Conservation (phyloP, 2,888 invertebrate species). For the Trichogramma evanescens region DNA sequence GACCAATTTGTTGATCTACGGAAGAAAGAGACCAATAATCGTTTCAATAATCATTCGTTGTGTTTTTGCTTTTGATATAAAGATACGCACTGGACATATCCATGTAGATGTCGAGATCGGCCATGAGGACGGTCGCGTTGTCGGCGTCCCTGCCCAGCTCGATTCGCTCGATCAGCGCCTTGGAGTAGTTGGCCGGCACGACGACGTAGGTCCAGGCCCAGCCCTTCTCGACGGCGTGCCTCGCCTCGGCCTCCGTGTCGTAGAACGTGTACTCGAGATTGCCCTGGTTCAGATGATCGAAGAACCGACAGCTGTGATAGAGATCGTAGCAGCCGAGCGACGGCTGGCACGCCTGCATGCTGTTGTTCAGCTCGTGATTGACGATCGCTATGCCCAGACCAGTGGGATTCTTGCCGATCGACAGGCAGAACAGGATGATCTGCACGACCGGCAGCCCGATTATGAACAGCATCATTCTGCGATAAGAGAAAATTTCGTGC, state of each 20-base stretch:
- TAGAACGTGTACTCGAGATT: constrained; percentile 61
- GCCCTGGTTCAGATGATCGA: constrained; percentile 62
- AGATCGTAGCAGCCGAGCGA: constrained; percentile 56
- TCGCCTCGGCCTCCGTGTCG: constrained; percentile 56
- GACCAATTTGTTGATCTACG: constrained; percentile 84
- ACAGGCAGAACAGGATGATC: constrained; percentile 79
- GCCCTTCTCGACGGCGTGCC: constrained; percentile 61
- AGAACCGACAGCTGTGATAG: constrained; percentile 69
- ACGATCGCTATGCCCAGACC: constrained; percentile 72
- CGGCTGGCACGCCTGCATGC: constrained; percentile 36
- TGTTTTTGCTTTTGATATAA: too few relatives aligned
- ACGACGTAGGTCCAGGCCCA: constrained; percentile 70
- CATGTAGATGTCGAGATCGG: constrained; percentile 66
- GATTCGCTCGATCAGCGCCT: constrained; percentile 57
- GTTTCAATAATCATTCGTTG: too few relatives aligned
- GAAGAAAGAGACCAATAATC: too few relatives aligned
- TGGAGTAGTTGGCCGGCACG: constrained; percentile 71
- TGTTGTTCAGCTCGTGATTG: constrained; percentile 63
- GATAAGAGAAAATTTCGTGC: constrained; percentile 10
- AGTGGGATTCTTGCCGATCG: constrained; percentile 80
- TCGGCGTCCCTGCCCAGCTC: constrained; percentile 55
- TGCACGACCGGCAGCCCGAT: constrained; percentile 79
- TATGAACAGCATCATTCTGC: constrained; percentile 74
- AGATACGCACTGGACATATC: constrained; percentile 74
- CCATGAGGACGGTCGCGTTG: constrained; percentile 54